Evolutionary conservation across 2,888 invertebrate species (phyloP).

Genomic region (Bellardia pandia): DNA sequence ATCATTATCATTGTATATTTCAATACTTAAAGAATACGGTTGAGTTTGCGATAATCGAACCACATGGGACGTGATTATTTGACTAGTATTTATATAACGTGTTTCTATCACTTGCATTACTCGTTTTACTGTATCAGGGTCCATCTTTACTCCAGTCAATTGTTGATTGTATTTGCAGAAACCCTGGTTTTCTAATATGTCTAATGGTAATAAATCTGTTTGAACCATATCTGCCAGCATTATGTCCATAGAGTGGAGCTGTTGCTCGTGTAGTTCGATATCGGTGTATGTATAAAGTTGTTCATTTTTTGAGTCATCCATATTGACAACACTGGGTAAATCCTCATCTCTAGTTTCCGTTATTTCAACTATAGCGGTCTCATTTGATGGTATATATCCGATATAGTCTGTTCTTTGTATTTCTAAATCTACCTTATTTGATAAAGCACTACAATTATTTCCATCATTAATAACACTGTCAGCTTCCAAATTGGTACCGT

Average conservation of each 20-base stretch:
- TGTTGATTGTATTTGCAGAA: conserved; percentile 63
- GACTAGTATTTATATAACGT: conserved; percentile 52
- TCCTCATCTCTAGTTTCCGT: background rate
- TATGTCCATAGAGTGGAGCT: conserved; percentile 56
- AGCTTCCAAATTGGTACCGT: background rate
- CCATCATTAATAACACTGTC: background rate
- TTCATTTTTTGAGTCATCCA: background rate
- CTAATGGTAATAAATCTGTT: conserved; percentile 75
- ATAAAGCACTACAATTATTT: background rate
- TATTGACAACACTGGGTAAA: background rate
- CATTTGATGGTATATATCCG: conserved; percentile 5
- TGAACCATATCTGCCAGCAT: conserved; percentile 76
- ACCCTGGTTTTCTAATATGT: conserved; percentile 74
- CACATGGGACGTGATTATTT: conserved; percentile 67
- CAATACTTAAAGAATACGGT: conserved; percentile 75
- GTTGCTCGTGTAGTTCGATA: background rate
- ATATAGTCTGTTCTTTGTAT: conserved; percentile 3
- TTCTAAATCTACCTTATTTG: conserved; percentile 13
- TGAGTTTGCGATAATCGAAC: conserved; percentile 68
- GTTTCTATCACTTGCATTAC: conserved; percentile 28
- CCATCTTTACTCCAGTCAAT: conserved; percentile 1
- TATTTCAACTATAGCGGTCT: conserved; percentile 1
- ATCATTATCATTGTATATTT: conserved; percentile 73
- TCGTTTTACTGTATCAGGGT: conserved; percentile 4
- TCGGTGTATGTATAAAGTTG: background rate